A percentile compares a stretch with the other conserved stretches of the same genome.
Evolutionary conservation across 2,797 vertebrate genomes (phyloP).

Genomic region (Zalophus californianus): DNA sequence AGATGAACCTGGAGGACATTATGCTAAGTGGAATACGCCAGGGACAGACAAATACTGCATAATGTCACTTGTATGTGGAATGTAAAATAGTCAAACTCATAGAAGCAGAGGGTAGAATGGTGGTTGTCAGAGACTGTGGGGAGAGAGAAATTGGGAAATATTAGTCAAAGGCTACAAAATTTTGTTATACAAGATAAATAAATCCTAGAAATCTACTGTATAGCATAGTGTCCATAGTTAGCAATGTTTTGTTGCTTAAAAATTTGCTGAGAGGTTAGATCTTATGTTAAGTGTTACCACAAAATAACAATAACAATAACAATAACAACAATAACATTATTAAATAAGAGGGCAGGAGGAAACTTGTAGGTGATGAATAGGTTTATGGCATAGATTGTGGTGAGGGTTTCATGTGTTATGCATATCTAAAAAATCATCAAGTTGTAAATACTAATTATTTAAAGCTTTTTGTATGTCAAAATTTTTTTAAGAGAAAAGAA

Average conservation of each 20-base stretch:
- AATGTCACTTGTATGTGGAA: not conserved
- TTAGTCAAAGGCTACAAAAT: not conserved
- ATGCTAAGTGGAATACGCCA: not conserved
- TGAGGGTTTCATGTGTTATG: not conserved
- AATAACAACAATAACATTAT: not conserved
- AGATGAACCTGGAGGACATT: not conserved
- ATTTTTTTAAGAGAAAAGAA: not conserved
- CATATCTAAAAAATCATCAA: not conserved
- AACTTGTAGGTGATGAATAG: not conserved
- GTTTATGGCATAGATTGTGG: not conserved
- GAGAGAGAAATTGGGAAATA: not conserved
- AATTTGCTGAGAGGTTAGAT: not conserved
- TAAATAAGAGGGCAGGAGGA: not conserved
- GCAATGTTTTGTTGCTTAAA: not conserved
- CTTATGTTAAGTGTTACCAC: not conserved
- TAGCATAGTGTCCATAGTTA: not conserved
- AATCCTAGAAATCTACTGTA: not conserved
- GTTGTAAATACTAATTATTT: not conserved
- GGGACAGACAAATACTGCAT: not conserved
- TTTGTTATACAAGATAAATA: not conserved
- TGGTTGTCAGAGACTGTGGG: not conserved
- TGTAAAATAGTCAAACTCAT: not conserved
- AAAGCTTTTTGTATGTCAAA: not conserved
- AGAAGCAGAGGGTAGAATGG: not conserved
- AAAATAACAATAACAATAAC: not conserved